Percentiles rank a stretch among this genome's conserved stretches.
Evolutionary conservation across 2,888 invertebrate genomes (phyloP).

Genomic region (Dryadula phaetusa): DNA sequence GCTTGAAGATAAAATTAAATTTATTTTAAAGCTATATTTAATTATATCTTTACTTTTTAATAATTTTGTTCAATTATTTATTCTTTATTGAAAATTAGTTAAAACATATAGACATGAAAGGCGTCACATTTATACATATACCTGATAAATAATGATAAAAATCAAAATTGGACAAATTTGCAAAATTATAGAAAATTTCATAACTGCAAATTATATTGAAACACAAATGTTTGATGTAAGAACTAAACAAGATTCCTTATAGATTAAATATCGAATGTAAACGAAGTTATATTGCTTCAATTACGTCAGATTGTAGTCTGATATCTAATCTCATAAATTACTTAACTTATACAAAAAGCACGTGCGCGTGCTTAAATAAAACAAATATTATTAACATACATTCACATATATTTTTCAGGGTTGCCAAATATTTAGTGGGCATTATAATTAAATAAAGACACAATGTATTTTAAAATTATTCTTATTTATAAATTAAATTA

Average conservation of each 20-base stretch:
- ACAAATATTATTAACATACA: slow-evolving; percentile 17
- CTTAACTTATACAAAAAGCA: slow-evolving; percentile 40
- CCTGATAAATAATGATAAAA: slow-evolving; percentile 31
- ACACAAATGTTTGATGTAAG: slow-evolving; percentile 24
- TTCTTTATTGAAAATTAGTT: too few species aligned
- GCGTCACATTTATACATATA: slow-evolving; percentile 21
- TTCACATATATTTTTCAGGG: slow-evolving; percentile 1
- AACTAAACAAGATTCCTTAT: slow-evolving; percentile 24
- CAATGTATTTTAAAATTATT: slow-evolving; percentile 5
- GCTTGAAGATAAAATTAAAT: not conserved
- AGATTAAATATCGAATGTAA: slow-evolving; percentile 30
- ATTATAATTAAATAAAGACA: not conserved
- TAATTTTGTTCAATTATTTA: too few species aligned
- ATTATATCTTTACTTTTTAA: not conserved
- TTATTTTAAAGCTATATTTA: not conserved
- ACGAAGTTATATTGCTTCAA: slow-evolving; percentile 46
- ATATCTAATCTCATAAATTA: slow-evolving; percentile 47
- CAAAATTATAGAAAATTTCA: slow-evolving; percentile 34
- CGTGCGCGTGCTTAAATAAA: slow-evolving; percentile 37
- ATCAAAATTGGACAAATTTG: slow-evolving; percentile 29
- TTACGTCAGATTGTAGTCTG: slow-evolving; percentile 48
- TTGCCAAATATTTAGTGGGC: not conserved
- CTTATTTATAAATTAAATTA: slow-evolving; percentile 26
- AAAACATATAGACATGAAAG: too few species aligned
- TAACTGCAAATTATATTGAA: slow-evolving; percentile 11